Base-by-base conservation (phyloP, 2,888 invertebrate species). In the Hartigia nigra region DNA sequence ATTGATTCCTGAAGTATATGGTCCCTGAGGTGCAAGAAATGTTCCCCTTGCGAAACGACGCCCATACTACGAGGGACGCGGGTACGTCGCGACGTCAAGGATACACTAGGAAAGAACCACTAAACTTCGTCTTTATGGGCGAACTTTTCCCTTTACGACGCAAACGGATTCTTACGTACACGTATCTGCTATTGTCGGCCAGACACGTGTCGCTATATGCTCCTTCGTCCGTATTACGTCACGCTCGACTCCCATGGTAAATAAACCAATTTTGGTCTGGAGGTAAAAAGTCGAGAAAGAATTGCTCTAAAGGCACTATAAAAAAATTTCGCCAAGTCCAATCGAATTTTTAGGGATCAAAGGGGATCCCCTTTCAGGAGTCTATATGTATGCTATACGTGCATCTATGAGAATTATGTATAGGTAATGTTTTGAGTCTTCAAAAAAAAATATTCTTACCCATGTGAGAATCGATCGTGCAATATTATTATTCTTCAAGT, bases 11-110 rank as follows among this genome's bases (percentile, higher is more conserved):
- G 32, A 23, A 14, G 36, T 72, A 72, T 35, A 70, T 74, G 32
- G 70, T 74, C 74, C 31, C 11, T 1, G 12, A 74, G 36, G 39
- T 35, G 74, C 70, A 74, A 75, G 32, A 77, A 76, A 78, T 55
- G 23, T 55, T 23, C 5, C 55, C 72, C 74, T 70, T 37, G 75
- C n/a, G 72, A 34, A 12, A 31, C 32, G 70, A 23, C 32, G 32
- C 77, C 72, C 75, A 77, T 78, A 80, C 76, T 76, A 80, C 55
- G 23, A 55, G 55, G 23, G 55, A 55, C 55, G 55, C 55, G 55
- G 55, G 23, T 55, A 55, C 55, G 55, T 55, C 55, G 55, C 55
- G 55, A 55, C 55, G 55, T 55, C 55, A 55, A 55, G 55, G 23
- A 23, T 55, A 55, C 23, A 23, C 55, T 55, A 55, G 55, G 55